Percentiles rank a stretch among this genome's conserved stretches.
Evolutionary conservation across 2,797 vertebrate genomes (phyloP).

Genomic region (Apogon hyalosoma): DNA sequence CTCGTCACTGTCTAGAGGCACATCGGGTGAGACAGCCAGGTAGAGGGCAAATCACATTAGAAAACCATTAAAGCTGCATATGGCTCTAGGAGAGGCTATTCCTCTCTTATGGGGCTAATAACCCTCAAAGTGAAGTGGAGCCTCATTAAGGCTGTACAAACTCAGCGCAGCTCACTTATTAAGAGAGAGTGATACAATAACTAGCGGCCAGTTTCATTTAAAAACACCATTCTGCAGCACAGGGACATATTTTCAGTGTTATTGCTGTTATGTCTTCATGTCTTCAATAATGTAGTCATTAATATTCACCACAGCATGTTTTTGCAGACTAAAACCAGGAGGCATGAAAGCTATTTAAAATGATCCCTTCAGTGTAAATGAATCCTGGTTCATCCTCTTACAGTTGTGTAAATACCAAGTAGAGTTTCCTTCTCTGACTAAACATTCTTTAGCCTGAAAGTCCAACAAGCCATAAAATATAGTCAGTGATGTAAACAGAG

Average conservation of each 20-base stretch:
- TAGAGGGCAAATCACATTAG: conserved; percentile 79
- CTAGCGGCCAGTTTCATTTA: conserved; percentile 34
- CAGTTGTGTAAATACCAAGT: conserved; percentile 8
- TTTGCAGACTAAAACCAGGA: conserved; percentile 4
- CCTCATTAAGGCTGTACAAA: conserved; percentile 70
- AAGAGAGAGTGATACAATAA: conserved; percentile 47
- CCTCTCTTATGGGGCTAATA: conserved; percentile 54
- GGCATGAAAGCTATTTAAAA: conserved; percentile 6
- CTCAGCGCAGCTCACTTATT: conserved; percentile 60
- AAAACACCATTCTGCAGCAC: conserved; percentile 8
- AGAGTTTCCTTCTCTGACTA: conserved; percentile 49
- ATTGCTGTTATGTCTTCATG: conserved; percentile 24
- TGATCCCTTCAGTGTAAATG: conserved; percentile 15
- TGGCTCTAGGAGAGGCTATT: conserved; percentile 61
- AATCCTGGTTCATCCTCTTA: conserved; percentile 4
- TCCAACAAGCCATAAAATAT: conserved; percentile 41
- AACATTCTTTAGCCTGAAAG: conserved; percentile 46
- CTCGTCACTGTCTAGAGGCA: conserved; percentile 72
- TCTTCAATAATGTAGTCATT: conserved; percentile 22
- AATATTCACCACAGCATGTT: conserved; percentile 16
- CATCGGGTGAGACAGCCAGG: conserved; percentile 72
- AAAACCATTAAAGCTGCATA: conserved; percentile 69
- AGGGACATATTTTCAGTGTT: conserved; percentile 34
- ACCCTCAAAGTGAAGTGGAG: conserved; percentile 52
- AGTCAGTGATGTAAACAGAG: conserved; percentile 48